phyloP scores from a whole-genome alignment of 1,140 invertebrate genomes.

The Drosophila pandora region DNA sequence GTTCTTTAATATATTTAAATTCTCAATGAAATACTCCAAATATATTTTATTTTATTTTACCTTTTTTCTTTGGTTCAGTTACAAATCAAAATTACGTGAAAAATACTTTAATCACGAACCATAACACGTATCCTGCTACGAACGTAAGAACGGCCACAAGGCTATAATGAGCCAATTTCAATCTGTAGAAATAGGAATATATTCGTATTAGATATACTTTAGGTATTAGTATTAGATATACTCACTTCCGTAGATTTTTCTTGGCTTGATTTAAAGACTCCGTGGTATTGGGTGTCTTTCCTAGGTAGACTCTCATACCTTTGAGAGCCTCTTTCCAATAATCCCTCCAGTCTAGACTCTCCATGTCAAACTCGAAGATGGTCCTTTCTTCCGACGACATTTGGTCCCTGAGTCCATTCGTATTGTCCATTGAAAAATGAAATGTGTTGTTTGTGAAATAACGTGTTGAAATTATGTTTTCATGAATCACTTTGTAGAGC shows the following conservation, averaged over 20 bases:
- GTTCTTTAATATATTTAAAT: too few species aligned
- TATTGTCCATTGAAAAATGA: slow-evolving; percentile 88
- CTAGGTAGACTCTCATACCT: slow-evolving; percentile 87
- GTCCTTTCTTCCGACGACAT: slow-evolving; percentile 86
- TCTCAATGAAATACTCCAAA: too few species aligned
- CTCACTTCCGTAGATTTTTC: too few species aligned
- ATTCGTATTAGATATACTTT: neutral
- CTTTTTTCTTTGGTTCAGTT: too few species aligned
- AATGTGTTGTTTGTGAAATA: slow-evolving; percentile 88
- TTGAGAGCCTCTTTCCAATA: slow-evolving; percentile 86
- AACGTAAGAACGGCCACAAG: neutral
- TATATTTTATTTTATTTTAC: too few species aligned
- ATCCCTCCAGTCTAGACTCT: slow-evolving; percentile 86
- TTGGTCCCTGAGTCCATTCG: slow-evolving; percentile 85
- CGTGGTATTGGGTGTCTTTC: neutral
- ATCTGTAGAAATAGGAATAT: neutral
- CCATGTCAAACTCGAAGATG: slow-evolving; percentile 88
- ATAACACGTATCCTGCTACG: slow-evolving; percentile 1
- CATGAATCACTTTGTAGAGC: slow-evolving; percentile 89
- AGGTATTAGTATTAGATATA: neutral
- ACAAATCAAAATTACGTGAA: too few species aligned
- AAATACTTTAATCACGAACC: slow-evolving; percentile 14
- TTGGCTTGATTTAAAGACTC: neutral
- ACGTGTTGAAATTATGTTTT: slow-evolving; percentile 87
- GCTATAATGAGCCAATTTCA: slow-evolving; percentile 18